phyloP scores from a whole-genome alignment of 2,797 vertebrate genomes.

The Propithecus deckenii region DNA sequence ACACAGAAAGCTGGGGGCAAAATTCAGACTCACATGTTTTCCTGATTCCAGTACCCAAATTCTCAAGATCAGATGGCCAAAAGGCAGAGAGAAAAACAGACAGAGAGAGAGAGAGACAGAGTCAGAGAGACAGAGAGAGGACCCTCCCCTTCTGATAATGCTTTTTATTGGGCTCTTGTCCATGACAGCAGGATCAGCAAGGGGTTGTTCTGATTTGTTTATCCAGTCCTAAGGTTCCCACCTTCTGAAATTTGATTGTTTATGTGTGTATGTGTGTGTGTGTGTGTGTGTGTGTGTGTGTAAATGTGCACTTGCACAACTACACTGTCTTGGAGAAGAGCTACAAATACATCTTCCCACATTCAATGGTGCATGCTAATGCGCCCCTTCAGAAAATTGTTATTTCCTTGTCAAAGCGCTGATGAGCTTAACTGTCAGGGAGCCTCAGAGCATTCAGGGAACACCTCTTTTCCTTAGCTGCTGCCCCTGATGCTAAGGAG shows the following conservation, averaged over 20 bases:
- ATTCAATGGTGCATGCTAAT: background rate
- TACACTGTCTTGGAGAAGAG: background rate
- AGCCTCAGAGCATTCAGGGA: background rate
- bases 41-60: background rate
- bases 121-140: background rate
- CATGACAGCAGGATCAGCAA: background rate
- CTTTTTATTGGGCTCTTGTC: background rate
- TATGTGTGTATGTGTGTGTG: too few relatives aligned
- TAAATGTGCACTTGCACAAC: too few relatives aligned
- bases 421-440: background rate
- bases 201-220: background rate
- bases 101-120: background rate
- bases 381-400: background rate
- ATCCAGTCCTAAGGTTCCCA: background rate
- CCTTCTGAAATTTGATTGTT: background rate
- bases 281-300: background rate
- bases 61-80: background rate
- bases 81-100: background rate
- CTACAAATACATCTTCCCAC: too few relatives aligned
- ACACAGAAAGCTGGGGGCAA: background rate
- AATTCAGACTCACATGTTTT: background rate
- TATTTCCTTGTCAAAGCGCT: background rate
- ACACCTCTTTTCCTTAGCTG: background rate
- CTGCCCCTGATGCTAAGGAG: background rate
- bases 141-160: background rate